Evolutionary conservation across 2,113 vertebrate genomes (phyloP).

Genomic region (Puffinus mauretanicus): DNA sequence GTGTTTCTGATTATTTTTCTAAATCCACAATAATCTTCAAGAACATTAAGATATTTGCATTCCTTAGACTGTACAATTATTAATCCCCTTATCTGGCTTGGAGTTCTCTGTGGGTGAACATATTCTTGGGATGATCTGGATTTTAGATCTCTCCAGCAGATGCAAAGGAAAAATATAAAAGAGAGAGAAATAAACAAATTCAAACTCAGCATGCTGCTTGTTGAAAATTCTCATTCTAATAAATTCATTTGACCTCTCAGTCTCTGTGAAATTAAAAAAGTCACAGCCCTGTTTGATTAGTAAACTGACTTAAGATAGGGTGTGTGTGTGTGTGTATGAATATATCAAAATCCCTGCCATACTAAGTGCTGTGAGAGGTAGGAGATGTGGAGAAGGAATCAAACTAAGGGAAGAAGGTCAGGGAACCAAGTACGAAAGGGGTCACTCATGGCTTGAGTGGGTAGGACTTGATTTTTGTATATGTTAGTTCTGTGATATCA

Average conservation of each 20-base stretch:
- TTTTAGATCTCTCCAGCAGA: conserved; percentile 52
- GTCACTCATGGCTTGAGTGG: not conserved
- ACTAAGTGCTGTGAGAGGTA: not conserved
- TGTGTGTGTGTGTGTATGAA: not conserved
- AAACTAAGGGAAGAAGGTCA: not conserved
- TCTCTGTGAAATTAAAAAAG: not conserved
- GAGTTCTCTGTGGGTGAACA: conserved; percentile 65
- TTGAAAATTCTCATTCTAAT: conserved; percentile 43
- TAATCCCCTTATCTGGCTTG: conserved; percentile 69
- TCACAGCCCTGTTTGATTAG: not conserved
- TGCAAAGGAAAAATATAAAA: conserved; percentile 1
- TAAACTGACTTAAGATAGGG: not conserved
- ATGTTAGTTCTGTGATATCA: not conserved
- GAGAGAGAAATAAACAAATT: conserved; percentile 32
- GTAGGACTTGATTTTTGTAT: not conserved
- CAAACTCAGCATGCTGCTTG: not conserved
- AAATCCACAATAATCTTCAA: conserved; percentile 74
- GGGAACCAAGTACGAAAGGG: not conserved
- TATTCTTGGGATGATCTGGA: conserved; percentile 64
- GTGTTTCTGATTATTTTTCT: conserved; percentile 70
- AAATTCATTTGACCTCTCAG: conserved; percentile 17
- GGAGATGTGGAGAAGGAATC: not conserved
- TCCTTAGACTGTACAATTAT: conserved; percentile 63
- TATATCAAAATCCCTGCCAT: not conserved
- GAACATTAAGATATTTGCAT: conserved; percentile 71